A percentile compares a stretch with the other conserved stretches of the same genome.
These are phyloP conservation scores for Hofmannophila pseudospretella DNA, from an alignment of 2,888 invertebrate genomes.

Conservation along the genomic window DNA sequence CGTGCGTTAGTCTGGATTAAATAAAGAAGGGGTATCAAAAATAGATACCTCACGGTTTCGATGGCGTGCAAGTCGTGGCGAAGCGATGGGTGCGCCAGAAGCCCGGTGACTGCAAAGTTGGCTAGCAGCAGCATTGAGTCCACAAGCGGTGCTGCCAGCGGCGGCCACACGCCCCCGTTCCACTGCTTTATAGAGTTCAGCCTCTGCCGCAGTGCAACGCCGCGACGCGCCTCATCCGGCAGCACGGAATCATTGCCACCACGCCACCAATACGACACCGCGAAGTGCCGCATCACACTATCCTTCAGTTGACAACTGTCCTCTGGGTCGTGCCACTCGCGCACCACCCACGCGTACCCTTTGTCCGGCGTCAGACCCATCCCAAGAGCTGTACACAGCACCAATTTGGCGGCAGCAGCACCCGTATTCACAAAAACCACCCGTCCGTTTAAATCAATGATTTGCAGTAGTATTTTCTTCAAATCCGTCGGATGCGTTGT, in stretches of 20 bases:
- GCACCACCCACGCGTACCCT: conserved; percentile 39
- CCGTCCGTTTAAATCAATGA: conserved; percentile 66
- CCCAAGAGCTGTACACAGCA: conserved; percentile 80
- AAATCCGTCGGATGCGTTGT: not conserved
- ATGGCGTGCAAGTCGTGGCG: conserved; percentile 13
- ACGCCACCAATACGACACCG: conserved; percentile 26
- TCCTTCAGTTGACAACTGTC: not conserved
- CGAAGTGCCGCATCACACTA: conserved; percentile 16
- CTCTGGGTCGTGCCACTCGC: conserved; percentile 33
- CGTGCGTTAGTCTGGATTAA: too few species aligned
- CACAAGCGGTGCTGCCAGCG: conserved; percentile 17
- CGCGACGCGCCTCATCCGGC: not conserved
- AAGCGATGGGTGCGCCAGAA: conserved; percentile 8
- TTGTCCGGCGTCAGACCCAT: conserved; percentile 59
- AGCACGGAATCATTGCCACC: conserved; percentile 8
- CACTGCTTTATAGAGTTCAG: conserved; percentile 2
- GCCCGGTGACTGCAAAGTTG: conserved; percentile 8
- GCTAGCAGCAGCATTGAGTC: conserved; percentile 25
- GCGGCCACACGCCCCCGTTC: conserved; percentile 18
- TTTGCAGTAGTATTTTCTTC: conserved; percentile 10
- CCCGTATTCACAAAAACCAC: conserved; percentile 90
- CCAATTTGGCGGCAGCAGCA: conserved; percentile 76
- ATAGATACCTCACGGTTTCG: conserved; percentile 10
- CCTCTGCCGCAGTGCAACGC: not conserved
- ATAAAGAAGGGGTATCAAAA: too few species aligned